A percentile compares a stretch with the other conserved stretches of the same genome.
Evolutionary conservation across 1,140 invertebrate genomes (phyloP).

Genomic region (Semibalanus balanoides): DNA sequence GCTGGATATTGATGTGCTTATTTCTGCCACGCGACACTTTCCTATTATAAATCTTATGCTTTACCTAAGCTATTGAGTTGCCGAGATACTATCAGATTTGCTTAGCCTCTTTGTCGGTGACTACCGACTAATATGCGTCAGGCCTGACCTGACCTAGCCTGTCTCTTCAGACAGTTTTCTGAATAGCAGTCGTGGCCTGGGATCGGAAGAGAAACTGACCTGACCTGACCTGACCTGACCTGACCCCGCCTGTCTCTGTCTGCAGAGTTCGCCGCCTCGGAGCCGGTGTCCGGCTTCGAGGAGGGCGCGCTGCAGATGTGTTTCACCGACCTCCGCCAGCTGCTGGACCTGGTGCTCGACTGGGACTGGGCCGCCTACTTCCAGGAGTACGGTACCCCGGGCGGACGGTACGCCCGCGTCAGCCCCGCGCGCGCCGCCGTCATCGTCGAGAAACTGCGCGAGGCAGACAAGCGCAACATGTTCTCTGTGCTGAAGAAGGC

Average conservation of each 20-base stretch:
- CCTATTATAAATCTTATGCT: no score
- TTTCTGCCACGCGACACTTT: no score
- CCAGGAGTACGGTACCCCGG: slow-evolving; percentile 85
- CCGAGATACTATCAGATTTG: no score
- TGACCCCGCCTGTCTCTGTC: slow-evolving; percentile 63
- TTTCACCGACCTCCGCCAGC: slow-evolving; percentile 79
- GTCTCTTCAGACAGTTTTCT: no score
- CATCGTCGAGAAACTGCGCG: slow-evolving; percentile 84
- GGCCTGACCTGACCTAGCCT: no score
- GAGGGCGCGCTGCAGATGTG: slow-evolving; percentile 73
- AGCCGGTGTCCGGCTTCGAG: slow-evolving; percentile 69
- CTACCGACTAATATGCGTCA: no score
- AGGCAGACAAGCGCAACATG: slow-evolving; percentile 88
- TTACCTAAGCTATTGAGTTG: no score
- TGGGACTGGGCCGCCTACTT: slow-evolving; percentile 98
- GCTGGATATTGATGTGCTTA: no score
- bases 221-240: no score
- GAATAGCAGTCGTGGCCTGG: no score
- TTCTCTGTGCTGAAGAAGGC: slow-evolving; percentile 90
- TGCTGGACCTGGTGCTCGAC: slow-evolving; percentile 82
- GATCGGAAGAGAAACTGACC: no score
- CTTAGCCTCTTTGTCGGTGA: no score
- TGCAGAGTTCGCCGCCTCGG: slow-evolving; percentile 87
- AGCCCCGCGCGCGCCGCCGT: slow-evolving; percentile 77
- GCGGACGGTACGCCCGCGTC: slow-evolving; percentile 83